Percentiles rank a stretch among this genome's conserved stretches.
Conservation (phyloP, 2,888 invertebrate genomes). For the Lydus trimaculatus region DNA sequence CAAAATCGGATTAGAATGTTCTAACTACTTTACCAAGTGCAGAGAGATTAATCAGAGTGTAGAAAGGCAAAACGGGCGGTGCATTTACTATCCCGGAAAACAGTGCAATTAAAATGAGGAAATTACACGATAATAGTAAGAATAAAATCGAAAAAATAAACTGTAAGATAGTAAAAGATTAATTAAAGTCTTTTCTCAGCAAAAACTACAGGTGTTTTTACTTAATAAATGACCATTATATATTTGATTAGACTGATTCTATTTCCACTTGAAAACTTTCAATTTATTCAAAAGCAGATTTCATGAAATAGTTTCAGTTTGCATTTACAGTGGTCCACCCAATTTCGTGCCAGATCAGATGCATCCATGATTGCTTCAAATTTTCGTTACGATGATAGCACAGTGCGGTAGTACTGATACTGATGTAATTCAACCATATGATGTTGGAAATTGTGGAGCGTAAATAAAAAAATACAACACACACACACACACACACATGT, state of each 20-base stretch:
- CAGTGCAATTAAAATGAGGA: conserved; percentile 12
- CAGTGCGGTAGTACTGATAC: not conserved
- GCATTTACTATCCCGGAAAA: conserved; percentile 12
- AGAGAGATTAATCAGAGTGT: conserved; percentile 10
- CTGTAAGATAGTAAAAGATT: not conserved
- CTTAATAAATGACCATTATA: not conserved
- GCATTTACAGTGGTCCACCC: not conserved
- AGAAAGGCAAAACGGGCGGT: conserved; percentile 11
- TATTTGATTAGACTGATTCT: not conserved
- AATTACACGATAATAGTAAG: conserved; percentile 1
- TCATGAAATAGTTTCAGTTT: not conserved
- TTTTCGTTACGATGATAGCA: conserved; percentile 3
- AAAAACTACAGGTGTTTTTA: not conserved
- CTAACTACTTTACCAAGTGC: conserved; percentile 6
- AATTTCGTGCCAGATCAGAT: conserved; percentile 3
- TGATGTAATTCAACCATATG: conserved; percentile 7
- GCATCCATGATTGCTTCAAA: not conserved
- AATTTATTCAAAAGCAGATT: not conserved
- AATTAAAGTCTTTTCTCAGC: not conserved
- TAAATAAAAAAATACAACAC: not conserved
- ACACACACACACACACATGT: not conserved
- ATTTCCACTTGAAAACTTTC: not conserved
- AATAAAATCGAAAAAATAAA: not conserved
- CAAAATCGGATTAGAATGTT: conserved; percentile 11
- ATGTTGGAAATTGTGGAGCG: not conserved